These are phyloP conservation scores for Leptosomus discolor DNA, from an alignment of 2,113 vertebrate genomes.

Conservation along the genomic window DNA sequence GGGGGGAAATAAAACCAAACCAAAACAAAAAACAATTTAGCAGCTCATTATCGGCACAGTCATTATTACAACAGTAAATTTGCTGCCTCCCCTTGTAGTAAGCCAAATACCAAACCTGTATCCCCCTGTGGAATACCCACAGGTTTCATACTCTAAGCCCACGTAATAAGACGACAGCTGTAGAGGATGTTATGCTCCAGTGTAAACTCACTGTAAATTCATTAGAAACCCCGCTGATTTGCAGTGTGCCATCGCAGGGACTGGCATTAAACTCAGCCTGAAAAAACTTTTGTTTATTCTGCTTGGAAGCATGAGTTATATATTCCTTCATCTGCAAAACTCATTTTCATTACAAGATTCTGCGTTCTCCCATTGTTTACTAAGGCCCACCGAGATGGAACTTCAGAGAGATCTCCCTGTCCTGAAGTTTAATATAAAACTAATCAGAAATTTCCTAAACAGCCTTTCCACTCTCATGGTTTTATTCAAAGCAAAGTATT, in stretches of 20 bases:
- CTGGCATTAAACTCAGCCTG: neutral
- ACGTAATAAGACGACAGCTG: neutral
- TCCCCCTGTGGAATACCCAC: neutral
- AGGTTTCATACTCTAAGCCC: neutral
- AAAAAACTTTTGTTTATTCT: neutral
- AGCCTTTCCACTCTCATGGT: neutral
- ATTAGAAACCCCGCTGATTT: neutral
- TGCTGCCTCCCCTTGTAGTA: neutral
- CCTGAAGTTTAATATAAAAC: neutral
- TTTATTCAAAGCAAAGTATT: neutral
- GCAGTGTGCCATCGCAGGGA: neutral
- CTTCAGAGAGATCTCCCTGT: neutral
- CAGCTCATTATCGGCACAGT: neutral
- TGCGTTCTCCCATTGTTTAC: neutral
- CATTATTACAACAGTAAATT: neutral
- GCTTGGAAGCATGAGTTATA: neutral
- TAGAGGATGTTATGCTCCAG: neutral
- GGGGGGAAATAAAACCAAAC: accelerated
- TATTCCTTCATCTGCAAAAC: neutral
- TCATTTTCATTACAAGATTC: neutral
- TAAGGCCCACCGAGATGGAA: neutral
- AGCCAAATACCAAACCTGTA: neutral
- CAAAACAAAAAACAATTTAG: neutral
- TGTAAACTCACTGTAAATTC: neutral
- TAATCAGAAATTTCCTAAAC: neutral